phyloP scores from a whole-genome alignment of 2,797 vertebrate genomes.

The Danionella dracula region DNA sequence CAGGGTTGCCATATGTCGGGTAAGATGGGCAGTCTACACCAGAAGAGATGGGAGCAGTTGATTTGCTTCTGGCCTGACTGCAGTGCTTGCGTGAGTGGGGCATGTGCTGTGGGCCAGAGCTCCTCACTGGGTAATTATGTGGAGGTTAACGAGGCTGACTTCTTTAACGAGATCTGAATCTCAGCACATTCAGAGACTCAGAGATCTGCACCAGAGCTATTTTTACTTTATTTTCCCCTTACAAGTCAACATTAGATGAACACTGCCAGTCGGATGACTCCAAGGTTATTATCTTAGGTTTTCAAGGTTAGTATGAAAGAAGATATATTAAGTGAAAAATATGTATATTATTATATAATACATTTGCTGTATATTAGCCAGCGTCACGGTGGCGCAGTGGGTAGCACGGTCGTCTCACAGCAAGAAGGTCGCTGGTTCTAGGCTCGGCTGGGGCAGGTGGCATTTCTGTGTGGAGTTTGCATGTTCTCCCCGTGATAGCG shows the following conservation, averaged over 20 bases:
- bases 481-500: too few species aligned
- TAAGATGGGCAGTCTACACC: conserved; percentile 2
- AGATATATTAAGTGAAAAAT: too few species aligned
- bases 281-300: too few species aligned
- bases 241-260: conserved; percentile 9
- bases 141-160: conserved; percentile 44
- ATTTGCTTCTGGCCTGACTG: not conserved
- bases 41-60: not conserved
- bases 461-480: too few species aligned
- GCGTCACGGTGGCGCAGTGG: too few species aligned
- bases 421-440: too few species aligned
- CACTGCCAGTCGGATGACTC: not conserved
- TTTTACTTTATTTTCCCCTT: conserved; percentile 4
- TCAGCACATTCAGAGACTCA: conserved; percentile 19
- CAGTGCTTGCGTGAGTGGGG: not conserved
- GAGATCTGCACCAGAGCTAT: not conserved
- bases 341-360: too few species aligned
- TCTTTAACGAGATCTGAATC: conserved; percentile 36
- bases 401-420: too few species aligned
- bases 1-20: not conserved
- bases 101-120: not conserved
- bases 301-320: too few species aligned
- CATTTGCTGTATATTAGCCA: too few species aligned
- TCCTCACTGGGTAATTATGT: conserved; percentile 19
- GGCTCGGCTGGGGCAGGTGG: too few species aligned